Evolutionary conservation across 2,113 vertebrate species (phyloP).

Genomic region (Neotragus pygmaeus): DNA sequence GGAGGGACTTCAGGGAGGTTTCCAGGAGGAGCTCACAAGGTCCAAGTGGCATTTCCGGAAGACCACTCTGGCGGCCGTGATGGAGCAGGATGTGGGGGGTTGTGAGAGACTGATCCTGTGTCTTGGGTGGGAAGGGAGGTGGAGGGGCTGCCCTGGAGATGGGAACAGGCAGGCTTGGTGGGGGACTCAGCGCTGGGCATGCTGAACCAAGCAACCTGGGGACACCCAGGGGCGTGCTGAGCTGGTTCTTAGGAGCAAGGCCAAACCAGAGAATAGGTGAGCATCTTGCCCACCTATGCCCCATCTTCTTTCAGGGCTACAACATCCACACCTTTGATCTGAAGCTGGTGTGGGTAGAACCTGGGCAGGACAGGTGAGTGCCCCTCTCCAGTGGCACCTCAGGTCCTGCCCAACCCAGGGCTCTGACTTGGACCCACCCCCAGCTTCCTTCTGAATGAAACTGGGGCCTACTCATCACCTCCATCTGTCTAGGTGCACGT

Average conservation of each 20-base stretch:
- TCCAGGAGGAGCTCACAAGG: background rate
- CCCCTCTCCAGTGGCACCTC: background rate
- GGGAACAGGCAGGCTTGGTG: background rate
- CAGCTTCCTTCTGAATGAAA: background rate
- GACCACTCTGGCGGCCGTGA: background rate
- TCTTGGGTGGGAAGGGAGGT: background rate
- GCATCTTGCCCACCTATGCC: background rate
- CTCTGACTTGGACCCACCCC: background rate
- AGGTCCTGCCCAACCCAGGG: background rate
- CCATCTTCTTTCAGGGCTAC: slow-evolving; percentile 72
- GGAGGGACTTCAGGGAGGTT: background rate
- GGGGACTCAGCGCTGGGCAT: background rate
- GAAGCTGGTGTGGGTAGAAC: slow-evolving; percentile 81
- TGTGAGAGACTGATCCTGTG: background rate
- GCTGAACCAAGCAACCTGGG: background rate
- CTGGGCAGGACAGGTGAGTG: slow-evolving; percentile 67
- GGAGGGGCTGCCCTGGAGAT: background rate
- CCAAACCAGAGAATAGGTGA: background rate
- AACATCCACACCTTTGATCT: slow-evolving; percentile 77
- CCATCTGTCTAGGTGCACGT: slow-evolving; percentile 16
- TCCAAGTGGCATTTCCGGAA: background rate
- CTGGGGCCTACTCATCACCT: background rate
- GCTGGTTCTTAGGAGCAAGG: background rate
- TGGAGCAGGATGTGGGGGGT: background rate
- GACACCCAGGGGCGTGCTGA: background rate